These are phyloP conservation scores for Noctua pronuba DNA, from an alignment of 2,888 invertebrate genomes.

Conservation along the genomic window DNA sequence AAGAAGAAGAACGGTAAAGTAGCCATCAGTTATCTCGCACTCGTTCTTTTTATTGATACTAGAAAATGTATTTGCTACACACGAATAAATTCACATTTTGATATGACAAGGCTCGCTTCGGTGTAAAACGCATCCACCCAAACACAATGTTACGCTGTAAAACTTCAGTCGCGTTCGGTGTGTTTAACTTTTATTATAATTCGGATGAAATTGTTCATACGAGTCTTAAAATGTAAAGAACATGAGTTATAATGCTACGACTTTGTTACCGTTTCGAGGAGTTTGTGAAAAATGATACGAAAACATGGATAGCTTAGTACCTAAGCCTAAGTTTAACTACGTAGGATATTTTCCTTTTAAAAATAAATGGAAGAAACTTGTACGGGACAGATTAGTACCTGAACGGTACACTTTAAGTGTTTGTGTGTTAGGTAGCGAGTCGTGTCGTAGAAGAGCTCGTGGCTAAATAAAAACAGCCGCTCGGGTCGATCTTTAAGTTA, in stretches of 20 bases:
- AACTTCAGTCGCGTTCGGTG: constrained; percentile 56
- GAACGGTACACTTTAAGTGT: too few relatives aligned
- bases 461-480: too few relatives aligned
- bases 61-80: not conserved
- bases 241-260: constrained; percentile 14
- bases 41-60: not conserved
- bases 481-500: too few relatives aligned
- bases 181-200: constrained; percentile 69
- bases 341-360: not conserved
- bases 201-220: constrained; percentile 49
- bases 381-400: too few relatives aligned
- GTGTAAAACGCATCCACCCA: constrained; percentile 61
- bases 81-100: not conserved
- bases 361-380: not conserved
- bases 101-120: constrained; percentile 29
- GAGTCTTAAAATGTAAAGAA: constrained; percentile 27
- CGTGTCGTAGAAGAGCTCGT: too few relatives aligned
- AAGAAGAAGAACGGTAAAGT: not conserved
- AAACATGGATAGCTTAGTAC: not conserved
- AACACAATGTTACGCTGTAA: constrained; percentile 57
- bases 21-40: not conserved
- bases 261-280: constrained; percentile 1
- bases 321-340: not conserved
- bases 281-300: not conserved
- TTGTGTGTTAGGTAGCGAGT: too few relatives aligned